Base-by-base conservation (phyloP, 2,888 invertebrate species). In the Caradrina kadenii region DNA sequence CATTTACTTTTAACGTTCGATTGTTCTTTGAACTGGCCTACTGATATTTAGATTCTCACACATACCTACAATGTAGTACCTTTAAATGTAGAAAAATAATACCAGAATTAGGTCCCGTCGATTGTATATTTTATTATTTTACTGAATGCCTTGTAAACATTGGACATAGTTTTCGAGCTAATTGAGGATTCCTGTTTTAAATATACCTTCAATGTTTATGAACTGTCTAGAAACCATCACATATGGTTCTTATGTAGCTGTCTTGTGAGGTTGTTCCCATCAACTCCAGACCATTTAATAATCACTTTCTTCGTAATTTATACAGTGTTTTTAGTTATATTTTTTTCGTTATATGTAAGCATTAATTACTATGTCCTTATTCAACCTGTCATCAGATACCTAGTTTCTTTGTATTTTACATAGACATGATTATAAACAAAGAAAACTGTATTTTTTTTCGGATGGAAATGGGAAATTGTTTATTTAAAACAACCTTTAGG, bases 11-110 rank as follows among this genome's bases (percentile, higher is more conserved):
- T 80, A 76, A 63, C 61, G 61, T 64, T 62, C 67, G 61, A 80
- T 79, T 79, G 78, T 79, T 79, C 67, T 76, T 49, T 50, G 56
- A 50, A 42, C 19, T 78, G 69, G 69, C 72, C 77, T 58, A 79
- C 72, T 80, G 72, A 53, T 49, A 80, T 80, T 71, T 63, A 55
- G 63, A 56, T 63, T 80, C 76, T 79, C 75, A 62, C 69, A 59
- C 56, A 54, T 22, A 58, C 31, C 13, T 22, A 58, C 48, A 68
- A 62, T 39, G 17, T 62, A 56, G 58, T 63, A 22, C 35, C 35
- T 35, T 10, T 48, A 45, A 39, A 52, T 49, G 39, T 35, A 53
- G 42, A 69, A 55, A 70, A 64, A 64, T 60, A 5, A 4, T 60
- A 59, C 15, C 21, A 61, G 31, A 42, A 49, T 55, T 31, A 42